Conservation (phyloP, 2,888 invertebrate species). For the Acleris literana region DNA sequence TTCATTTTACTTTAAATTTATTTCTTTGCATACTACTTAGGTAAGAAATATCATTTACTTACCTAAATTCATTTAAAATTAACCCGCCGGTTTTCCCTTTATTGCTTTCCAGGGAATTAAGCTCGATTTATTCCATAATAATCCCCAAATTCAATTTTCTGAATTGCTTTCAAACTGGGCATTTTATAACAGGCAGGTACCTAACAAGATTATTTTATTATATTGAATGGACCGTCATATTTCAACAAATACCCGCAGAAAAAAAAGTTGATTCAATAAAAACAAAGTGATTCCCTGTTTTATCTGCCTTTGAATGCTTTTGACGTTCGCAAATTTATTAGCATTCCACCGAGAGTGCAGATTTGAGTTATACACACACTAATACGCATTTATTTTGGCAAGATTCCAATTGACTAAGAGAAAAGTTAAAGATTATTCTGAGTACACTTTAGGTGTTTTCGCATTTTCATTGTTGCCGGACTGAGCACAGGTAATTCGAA, state of each 20-base stretch:
- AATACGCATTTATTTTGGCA: slow-evolving; percentile 6
- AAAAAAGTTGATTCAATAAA: too few relatives aligned
- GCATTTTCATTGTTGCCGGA: slow-evolving; percentile 6
- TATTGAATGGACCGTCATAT: neutral
- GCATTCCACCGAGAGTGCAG: too few relatives aligned
- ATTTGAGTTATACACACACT: too few relatives aligned
- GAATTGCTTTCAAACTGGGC: slow-evolving; percentile 14
- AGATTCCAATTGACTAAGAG: slow-evolving; percentile 17
- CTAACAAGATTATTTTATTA: slow-evolving; percentile 5
- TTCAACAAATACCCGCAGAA: neutral
- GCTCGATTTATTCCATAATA: slow-evolving; percentile 7
- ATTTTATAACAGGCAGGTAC: slow-evolving; percentile 21
- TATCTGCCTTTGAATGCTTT: too few relatives aligned
- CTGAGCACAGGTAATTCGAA: slow-evolving; percentile 21
- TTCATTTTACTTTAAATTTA: too few relatives aligned
- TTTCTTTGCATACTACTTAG: too few relatives aligned
- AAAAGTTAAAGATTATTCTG: slow-evolving; percentile 15
- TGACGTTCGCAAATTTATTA: too few relatives aligned
- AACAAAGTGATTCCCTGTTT: too few relatives aligned
- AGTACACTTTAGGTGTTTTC: slow-evolving; percentile 6
- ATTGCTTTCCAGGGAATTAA: neutral
- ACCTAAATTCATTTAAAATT: too few relatives aligned
- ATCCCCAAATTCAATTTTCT: slow-evolving; percentile 9
- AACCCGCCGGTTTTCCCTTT: too few relatives aligned
- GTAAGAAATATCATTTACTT: too few relatives aligned